Evolutionary conservation across 2,113 vertebrate genomes (phyloP).

Genomic region (Trinectes maculatus): DNA sequence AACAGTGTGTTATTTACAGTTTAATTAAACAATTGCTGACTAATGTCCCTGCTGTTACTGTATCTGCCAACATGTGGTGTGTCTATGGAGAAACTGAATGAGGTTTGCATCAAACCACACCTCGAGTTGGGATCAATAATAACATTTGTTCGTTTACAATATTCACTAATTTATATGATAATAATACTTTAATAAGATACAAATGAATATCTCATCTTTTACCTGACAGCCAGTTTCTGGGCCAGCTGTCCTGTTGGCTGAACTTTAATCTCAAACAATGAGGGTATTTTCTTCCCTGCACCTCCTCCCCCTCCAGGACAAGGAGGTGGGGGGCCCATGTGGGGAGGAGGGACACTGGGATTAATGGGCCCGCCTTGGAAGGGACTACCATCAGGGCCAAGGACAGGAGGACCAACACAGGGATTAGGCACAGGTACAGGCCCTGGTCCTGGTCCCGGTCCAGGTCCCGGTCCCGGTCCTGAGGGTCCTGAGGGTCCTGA

Average conservation of each 20-base stretch:
- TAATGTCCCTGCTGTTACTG: not conserved
- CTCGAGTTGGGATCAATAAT: too few relatives aligned
- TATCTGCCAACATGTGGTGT: too few relatives aligned
- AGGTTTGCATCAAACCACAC: too few relatives aligned
- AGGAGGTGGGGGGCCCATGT: constrained; percentile 82
- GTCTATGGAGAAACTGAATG: too few relatives aligned
- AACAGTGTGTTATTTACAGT: not conserved
- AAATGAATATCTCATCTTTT: constrained; percentile 13
- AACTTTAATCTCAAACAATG: constrained; percentile 94
- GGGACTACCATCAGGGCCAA: constrained; percentile 78
- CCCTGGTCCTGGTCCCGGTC: constrained; percentile 48
- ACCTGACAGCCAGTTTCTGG: constrained; percentile 93
- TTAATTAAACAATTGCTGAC: not conserved
- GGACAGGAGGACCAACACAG: constrained; percentile 66
- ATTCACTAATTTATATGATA: too few relatives aligned
- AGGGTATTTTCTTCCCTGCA: constrained; percentile 90
- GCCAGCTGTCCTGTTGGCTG: constrained; percentile 93
- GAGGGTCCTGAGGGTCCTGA: too few relatives aligned
- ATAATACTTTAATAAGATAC: too few relatives aligned
- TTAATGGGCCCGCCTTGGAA: constrained; percentile 80
- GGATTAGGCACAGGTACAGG: constrained; percentile 61
- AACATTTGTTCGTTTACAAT: too few relatives aligned
- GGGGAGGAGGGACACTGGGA: constrained; percentile 71
- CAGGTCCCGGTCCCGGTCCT: constrained; percentile 49
- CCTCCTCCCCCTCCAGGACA: constrained; percentile 69